Base-by-base conservation (phyloP, 2,113 vertebrate species). In the Garra rufa region DNA sequence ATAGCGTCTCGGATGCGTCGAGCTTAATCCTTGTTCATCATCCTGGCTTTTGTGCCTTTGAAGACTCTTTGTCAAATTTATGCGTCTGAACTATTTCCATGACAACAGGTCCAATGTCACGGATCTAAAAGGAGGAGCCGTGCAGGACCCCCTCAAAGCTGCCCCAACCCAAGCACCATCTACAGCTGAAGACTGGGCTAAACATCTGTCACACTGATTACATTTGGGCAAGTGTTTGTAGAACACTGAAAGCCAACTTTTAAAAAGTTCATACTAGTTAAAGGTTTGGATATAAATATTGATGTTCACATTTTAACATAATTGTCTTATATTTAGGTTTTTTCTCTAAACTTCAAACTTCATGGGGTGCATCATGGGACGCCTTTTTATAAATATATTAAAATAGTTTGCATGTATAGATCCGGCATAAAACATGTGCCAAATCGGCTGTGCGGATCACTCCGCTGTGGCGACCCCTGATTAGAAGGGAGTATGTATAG, bases 91-190 rank as follows among this genome's bases (percentile, higher is more conserved):
- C 57, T 19, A 38, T 92, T 87, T 85, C 92, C 90, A 92, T 91
- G 92, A 82, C 91, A 91, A 93, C 90, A 17, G 15, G 28, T 46
- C 88, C 83, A 91, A 87, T 88, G 82, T 85, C 55, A 55, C 34
- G 46, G 76, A 59, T 85, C 59, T 81, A 83, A 85, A 34, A 80
- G 67, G 76, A 70, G 74, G 83, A 48, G 79, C 78, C 14, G 48
- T 65, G 34, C 69, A 50, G 69, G 38, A 71, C 65, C 81, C 74
- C n/a, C 70, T 81, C 48, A 73, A 17, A 50, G 7, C 38, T 50
- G 30, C 43, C 63, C 28, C 19, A 48, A 52, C 26, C 28, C 81
- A 83, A 55, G 19, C 70, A 73, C 85, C 28, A 17, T 82, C 30
- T 46, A 28, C 43, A 43, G 24, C 30, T 9, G 44, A 76, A 50